Base-by-base conservation (phyloP, 2,888 invertebrate genomes). In the Helicoverpa assulta region DNA sequence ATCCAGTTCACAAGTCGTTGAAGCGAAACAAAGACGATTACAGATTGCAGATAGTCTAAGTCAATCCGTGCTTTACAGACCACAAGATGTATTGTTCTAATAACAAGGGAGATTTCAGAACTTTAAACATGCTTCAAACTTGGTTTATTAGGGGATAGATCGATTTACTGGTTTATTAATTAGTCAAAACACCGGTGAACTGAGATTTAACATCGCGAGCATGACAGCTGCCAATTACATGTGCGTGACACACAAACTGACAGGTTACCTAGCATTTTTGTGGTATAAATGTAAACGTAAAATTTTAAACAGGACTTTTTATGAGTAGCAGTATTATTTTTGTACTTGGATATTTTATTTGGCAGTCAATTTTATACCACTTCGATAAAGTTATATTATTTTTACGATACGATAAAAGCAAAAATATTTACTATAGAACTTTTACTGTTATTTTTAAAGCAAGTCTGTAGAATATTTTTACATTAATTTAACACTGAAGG, bases 11-110 rank as follows among this genome's bases (percentile, higher is more conserved):
- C 26, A 72, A 79, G 67, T 81, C 29, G 51, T 66, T 53, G 52
- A 51, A 73, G 43, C n/a, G 16, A 56, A 70, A 80, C 80, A 77
- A 74, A 82, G 78, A 57, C 60, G 78, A 78, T 69, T 77, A 71
- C 19, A 54, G 60, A 62, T 37, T 18, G 14, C 19, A 40, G 50
- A 26, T 64, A 60, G 18, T 55, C 55, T n/a, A n/a, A 74, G 64
- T 70, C 72, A 81, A 70, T 70, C 77, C 57, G 64, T 67, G 60
- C 56, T 60, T 72, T 67, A 52, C 59, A 60, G 70, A 70, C 74
- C 74, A 60, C 68, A 72, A 81, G 47, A 64, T 61, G 59, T 67
- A 68, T 72, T 68, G 51, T 43, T 58, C 56, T n/a, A 81, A 81
- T 72, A 74, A 58, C 73, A 58, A 52, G 67, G 21, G 33, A 37